Base-by-base conservation (phyloP, 2,113 vertebrate species). In the Etheostoma spectabile region DNA sequence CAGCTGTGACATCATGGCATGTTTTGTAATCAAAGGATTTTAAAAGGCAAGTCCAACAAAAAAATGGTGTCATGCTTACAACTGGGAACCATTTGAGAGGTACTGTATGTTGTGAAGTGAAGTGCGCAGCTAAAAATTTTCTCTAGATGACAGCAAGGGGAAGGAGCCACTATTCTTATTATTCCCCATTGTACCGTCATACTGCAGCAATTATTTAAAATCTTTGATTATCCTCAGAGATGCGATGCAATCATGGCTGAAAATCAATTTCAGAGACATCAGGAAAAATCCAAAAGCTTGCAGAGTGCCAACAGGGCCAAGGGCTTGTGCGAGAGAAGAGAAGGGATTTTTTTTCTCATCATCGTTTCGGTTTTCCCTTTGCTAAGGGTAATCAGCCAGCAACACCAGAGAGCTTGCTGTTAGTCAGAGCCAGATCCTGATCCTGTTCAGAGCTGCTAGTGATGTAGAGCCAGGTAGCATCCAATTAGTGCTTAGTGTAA, bases 251-350 rank as follows among this genome's bases (percentile, higher is more conserved):
- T 93, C 93, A 93, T 89, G 88, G 92, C 91, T 93, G 87, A 93
- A 95, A 95, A 95, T 94, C 88, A 85, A 95, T 93, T 95, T 94
- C 91, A 94, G 91, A 91, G 91, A 93, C 91, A 93, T 94, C 90
- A 88, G 88, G 86, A 92, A 91, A 93, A 94, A 94, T 93, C 86
- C 91, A 91, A 93, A 91, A 86, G 75, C 74, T 55, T 85, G 84
- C 66, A 45, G 78, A 13, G 80, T 89, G 93, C 94, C 93, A 95
- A 91, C 83, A 93, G 81, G 91, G 91, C 91, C 87, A 86, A 87
- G 88, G 85, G 92, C 91, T 84, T 91, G 86, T 89, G 87, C 56
- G 21, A 84, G 82, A 91, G 88, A 90, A 84, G 65, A 89, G 82
- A 71, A 66, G 80, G 62, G 48, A 74, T 85, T 80, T 79, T 86